Evolutionary conservation across 2,888 invertebrate genomes (phyloP), one percentile per base, ranked within the genome.

Genomic region (Bellardia bayeri): DNA sequence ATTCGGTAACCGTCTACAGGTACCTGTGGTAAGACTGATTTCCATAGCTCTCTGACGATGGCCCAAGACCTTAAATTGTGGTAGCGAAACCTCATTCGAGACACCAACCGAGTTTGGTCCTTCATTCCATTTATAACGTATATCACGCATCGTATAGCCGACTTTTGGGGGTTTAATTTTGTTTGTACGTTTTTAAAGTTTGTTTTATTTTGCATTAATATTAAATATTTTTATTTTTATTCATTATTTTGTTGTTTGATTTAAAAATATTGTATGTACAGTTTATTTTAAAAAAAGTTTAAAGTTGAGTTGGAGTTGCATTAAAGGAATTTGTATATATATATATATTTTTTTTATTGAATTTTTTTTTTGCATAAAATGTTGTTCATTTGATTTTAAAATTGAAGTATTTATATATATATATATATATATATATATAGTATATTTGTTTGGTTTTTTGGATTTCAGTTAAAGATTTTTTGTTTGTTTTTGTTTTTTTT

Each of bases 71-170:
- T 98, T 98, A 97, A 98, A 98, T 95, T 98, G 98, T 94, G 98
- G 98, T 94, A 98, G 96, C 93, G 98, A 98, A 95, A 98, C 98
- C 95, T 98, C 98, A 95, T 97, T 97, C 95, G 98, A 98, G 94
- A 98, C 98, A 94, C 98, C 98, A 94, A 98, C 98, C 94, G 98
- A 98, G 95, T 97, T 97, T 94, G 97, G 97, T 93, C 98, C 98
- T 95, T 98, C 97, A 95, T 98, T 97, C 98, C 98, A 98, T 95
- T 97, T 97, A 96, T 98, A 98, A 94, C 98, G 96, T 96, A 98
- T 98, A 96, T 98, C 98, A 95, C 97, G 96, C 98, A 98, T 98
- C 95, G 98, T 98, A 96, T 98, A 98, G 96, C 98, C 98, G 97
- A 98, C 98, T 98, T 90, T 91, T 81, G 82, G 88, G 79, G 72